Percentiles rank a stretch among this genome's conserved stretches.
phyloP scores from a whole-genome alignment of 2,797 vertebrate genomes.

The Mareca penelope region DNA sequence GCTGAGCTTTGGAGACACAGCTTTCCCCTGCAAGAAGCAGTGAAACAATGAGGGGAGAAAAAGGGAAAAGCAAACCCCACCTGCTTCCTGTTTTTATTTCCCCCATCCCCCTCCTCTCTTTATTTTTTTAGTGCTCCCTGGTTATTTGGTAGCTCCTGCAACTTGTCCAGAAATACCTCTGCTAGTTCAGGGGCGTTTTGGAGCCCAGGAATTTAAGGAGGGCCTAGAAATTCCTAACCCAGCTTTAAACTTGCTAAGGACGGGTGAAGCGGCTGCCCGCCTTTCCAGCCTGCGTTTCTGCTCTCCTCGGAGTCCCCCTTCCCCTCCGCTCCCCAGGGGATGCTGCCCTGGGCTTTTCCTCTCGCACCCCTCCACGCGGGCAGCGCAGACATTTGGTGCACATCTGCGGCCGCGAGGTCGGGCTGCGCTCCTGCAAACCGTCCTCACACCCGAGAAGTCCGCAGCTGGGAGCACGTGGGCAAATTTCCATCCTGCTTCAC shows the following conservation, averaged over 20 bases:
- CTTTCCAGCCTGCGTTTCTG: background rate
- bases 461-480: background rate
- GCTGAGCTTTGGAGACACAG: background rate
- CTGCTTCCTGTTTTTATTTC: conserved; percentile 70
- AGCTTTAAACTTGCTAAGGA: background rate
- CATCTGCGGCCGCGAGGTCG: fast-evolving
- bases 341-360: background rate
- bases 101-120: conserved; percentile 14
- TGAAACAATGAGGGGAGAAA: fast-evolving
- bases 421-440: background rate
- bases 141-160: conserved; percentile 62
- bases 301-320: background rate
- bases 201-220: conserved; percentile 51
- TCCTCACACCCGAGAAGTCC: background rate
- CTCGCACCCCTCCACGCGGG: fast-evolving
- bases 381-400: background rate
- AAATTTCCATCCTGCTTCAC: background rate
- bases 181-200: conserved; percentile 2
- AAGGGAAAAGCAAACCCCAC: conserved; percentile 55
- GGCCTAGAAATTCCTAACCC: conserved; percentile 17
- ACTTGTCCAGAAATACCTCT: conserved; percentile 62
- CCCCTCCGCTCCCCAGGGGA: background rate
- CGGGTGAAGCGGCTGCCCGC: background rate
- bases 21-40: background rate
- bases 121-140: conserved; percentile 42